Evolutionary conservation across 2,113 vertebrate species (phyloP).

Genomic region (cattle (Bos taurus)): DNA sequence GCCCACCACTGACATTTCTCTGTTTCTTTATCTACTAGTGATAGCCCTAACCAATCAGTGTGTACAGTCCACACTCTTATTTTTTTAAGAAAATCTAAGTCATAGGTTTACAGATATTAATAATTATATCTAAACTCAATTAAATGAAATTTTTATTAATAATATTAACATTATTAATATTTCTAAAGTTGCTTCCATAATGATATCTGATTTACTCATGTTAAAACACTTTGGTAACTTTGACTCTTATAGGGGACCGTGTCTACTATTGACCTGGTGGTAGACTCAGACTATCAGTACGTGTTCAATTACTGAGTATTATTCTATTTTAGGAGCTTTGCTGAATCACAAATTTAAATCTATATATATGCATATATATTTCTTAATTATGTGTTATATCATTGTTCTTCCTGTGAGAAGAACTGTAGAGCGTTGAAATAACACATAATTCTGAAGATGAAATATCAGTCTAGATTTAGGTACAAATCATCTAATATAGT

Average conservation of each 20-base stretch:
- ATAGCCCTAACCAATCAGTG: neutral
- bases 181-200: neutral
- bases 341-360: neutral
- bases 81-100: neutral
- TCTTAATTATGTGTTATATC: neutral
- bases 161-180: neutral
- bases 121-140: neutral
- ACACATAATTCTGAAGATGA: neutral
- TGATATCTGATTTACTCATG: neutral
- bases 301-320: neutral
- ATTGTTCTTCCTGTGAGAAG: neutral
- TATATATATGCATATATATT: neutral
- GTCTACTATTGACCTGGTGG: neutral
- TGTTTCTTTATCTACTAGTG: neutral
- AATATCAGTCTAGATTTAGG: neutral
- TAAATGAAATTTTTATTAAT: neutral
- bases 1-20: neutral
- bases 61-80: neutral
- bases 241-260: neutral
- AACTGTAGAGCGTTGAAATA: neutral
- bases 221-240: neutral
- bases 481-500: neutral
- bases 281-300: neutral
- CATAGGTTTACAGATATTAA: neutral
- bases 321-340: neutral